Base-by-base conservation (phyloP, 2,888 invertebrate genomes). In the Himalopsyche tibetana region DNA sequence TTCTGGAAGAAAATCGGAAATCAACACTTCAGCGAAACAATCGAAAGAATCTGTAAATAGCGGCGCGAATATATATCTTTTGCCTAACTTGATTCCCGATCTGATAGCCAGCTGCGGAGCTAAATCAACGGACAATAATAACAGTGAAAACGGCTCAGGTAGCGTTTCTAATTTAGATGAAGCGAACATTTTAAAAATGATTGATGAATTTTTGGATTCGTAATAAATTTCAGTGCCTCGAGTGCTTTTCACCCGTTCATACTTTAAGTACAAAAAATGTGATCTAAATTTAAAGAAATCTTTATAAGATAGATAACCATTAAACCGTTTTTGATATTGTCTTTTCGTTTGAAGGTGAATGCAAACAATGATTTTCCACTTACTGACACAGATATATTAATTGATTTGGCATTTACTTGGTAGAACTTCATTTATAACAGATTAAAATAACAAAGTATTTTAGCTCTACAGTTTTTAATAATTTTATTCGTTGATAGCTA, bases 171-270 rank as follows among this genome's bases (percentile, higher is more conserved):
- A 83, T 63, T 63, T 79, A 15, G 90, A 90, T 4, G 91, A 91
- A 89, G 92, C 92, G 82, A 91, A 92, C 87, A 90, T 92, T 85
- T 90, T 92, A 86, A 91, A 92, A 88, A 91, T 92, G 88, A 91
- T 92, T 84, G 92, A 92, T 89, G 90, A 91, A 86, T 90, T 92
- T 86, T 90, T 92, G 84, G 90, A 91, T 89, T 90, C 91, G 84
- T 91, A 89, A 89, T 19, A 38, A 40, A 55, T 55, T 55, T 11
- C 19, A 45, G 80, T 80, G 80, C 80, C 80, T 80, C 36, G 36
- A 45, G 80, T 80, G 36, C 28, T 80, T 36, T 74, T 36, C 15
- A 51, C 51, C 51, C 51, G 38, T 74, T 74, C 12, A 74, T 74
- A 74, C 11, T 74, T 36, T 74, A n/a, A 82, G 82, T 82, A 82